A percentile compares a stretch with the other conserved stretches of the same genome.
These are phyloP conservation scores for Dorcus hopei DNA, from an alignment of 2,888 invertebrate genomes.

Conservation along the genomic window DNA sequence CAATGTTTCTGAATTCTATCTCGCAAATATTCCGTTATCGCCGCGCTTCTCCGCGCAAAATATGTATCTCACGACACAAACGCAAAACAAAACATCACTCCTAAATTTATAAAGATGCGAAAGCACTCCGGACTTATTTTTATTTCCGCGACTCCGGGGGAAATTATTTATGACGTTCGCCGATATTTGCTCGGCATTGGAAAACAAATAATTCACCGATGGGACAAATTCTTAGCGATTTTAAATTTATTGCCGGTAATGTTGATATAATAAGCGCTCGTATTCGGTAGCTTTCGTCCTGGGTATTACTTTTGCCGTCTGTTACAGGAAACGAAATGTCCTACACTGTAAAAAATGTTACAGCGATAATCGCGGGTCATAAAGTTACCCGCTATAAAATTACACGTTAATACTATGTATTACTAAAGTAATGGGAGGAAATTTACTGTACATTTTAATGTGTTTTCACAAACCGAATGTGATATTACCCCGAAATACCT, in stretches of 20 bases:
- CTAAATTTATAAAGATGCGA: neutral
- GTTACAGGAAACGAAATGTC: too few relatives aligned
- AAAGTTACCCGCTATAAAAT: too few relatives aligned
- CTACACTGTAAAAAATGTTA: too few relatives aligned
- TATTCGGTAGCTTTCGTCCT: too few relatives aligned
- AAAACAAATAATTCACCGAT: neutral
- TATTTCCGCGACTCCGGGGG: neutral
- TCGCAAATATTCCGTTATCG: slow-evolving; percentile 15
- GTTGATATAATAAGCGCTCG: too few relatives aligned
- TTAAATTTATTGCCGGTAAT: neutral
- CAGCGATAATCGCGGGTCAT: too few relatives aligned
- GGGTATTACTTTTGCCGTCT: too few relatives aligned
- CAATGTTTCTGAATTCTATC: slow-evolving; percentile 9
- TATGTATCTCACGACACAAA: slow-evolving; percentile 3
- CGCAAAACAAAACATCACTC: neutral
- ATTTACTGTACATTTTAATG: too few relatives aligned
- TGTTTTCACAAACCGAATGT: too few relatives aligned
- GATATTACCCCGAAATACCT: too few relatives aligned
- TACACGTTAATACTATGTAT: too few relatives aligned
- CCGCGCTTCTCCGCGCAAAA: slow-evolving; percentile 9
- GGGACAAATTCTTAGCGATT: neutral
- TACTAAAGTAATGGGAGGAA: too few relatives aligned
- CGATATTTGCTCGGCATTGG: neutral
- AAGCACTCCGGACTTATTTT: neutral
- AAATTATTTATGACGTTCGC: neutral